A percentile compares a stretch with the other conserved stretches of the same genome.
phyloP scores from a whole-genome alignment of 2,797 vertebrate species.

The Molossus molossus region DNA sequence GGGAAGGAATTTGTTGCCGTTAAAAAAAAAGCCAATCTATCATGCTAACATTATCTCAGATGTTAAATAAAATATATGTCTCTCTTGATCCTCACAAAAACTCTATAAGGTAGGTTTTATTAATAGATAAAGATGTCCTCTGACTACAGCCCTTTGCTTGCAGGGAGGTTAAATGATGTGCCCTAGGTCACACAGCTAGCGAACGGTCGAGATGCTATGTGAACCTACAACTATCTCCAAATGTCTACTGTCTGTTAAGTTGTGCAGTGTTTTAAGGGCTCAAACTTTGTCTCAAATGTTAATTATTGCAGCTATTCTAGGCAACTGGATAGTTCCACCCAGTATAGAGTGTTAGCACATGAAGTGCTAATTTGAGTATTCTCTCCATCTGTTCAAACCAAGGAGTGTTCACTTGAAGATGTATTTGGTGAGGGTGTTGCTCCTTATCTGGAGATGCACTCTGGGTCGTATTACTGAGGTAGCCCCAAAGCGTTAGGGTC shows the following conservation, averaged over 20 bases:
- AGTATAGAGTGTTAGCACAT: not conserved
- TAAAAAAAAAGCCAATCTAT: not conserved
- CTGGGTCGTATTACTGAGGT: not conserved
- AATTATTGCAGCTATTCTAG: not conserved
- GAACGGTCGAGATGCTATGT: not conserved
- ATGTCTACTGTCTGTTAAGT: not conserved
- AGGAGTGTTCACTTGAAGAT: not conserved
- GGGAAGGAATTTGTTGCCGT: not conserved
- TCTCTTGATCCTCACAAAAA: not conserved
- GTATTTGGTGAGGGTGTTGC: not conserved
- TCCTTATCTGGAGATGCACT: not conserved
- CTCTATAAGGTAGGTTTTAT: not conserved
- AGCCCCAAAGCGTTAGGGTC: not conserved
- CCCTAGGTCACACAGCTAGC: not conserved
- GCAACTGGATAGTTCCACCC: not conserved
- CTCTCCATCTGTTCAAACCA: not conserved
- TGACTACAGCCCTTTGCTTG: no score
- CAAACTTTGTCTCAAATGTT: not conserved
- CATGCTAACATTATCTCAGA: not conserved
- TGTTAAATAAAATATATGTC: slow-evolving; percentile 8
- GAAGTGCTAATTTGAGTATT: not conserved
- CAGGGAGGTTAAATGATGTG: not conserved
- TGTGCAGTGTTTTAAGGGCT: slow-evolving; percentile 16
- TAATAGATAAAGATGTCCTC: not conserved
- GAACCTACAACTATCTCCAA: not conserved